These are phyloP conservation scores for Marmota monax DNA, from an alignment of 2,113 vertebrate genomes.

Conservation along the genomic window DNA sequence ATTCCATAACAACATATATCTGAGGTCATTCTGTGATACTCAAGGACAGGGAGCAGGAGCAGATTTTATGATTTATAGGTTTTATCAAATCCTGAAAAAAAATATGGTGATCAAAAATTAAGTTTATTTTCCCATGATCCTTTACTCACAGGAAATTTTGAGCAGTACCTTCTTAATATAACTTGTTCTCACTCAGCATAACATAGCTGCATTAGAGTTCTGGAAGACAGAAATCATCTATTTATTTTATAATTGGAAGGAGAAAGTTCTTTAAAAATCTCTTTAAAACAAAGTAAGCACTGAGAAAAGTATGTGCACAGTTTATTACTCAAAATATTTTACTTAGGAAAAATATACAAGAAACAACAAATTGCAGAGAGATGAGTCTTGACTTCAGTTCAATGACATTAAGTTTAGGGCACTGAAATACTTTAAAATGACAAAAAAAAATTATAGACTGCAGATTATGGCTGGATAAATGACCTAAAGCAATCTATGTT, in stretches of 20 bases:
- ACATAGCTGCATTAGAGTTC: neutral
- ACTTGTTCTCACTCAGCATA: neutral
- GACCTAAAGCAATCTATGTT: conserved; percentile 30
- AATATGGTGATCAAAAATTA: neutral
- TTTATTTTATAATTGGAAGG: neutral
- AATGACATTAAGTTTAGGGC: neutral
- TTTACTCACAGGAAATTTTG: neutral
- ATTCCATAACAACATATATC: neutral
- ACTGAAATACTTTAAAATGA: neutral
- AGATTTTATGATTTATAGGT: neutral
- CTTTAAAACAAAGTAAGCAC: neutral
- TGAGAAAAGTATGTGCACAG: neutral
- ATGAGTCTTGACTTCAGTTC: neutral
- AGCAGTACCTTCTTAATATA: neutral
- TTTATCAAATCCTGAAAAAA: neutral
- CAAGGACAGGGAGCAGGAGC: neutral
- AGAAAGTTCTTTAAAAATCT: neutral
- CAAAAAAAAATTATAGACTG: conserved; percentile 37
- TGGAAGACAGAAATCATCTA: neutral
- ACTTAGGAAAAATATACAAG: neutral
- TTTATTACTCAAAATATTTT: neutral
- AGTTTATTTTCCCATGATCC: no score
- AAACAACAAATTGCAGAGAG: neutral
- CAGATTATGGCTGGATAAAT: neutral
- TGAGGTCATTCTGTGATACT: neutral